phyloP scores from a whole-genome alignment of 2,797 vertebrate genomes.

The Sciurus carolinensis region DNA sequence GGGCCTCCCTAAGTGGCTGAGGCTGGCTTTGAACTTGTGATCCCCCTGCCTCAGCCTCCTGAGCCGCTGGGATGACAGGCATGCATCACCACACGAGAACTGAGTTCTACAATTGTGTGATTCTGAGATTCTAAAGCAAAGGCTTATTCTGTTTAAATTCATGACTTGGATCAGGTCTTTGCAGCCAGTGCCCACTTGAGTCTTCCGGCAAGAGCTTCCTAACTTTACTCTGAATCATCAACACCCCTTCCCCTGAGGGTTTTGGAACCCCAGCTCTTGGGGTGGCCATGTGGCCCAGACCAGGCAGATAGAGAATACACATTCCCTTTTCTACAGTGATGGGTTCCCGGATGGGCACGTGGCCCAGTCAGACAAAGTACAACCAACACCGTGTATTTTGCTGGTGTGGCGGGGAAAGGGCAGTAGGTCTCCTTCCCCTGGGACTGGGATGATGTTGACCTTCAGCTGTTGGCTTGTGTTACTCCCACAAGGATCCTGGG shows the following conservation, averaged over 20 bases:
- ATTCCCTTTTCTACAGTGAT: neutral
- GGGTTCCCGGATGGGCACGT: neutral
- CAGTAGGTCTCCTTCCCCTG: neutral
- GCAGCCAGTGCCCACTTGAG: neutral
- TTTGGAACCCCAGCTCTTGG: neutral
- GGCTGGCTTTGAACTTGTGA: too few relatives aligned
- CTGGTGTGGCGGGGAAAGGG: neutral
- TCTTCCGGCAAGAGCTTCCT: neutral
- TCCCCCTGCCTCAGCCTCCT: too few relatives aligned
- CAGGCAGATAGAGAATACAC: neutral
- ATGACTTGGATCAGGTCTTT: neutral
- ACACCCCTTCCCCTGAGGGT: neutral
- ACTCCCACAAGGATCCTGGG: neutral
- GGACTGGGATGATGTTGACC: neutral
- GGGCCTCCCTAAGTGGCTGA: too few relatives aligned
- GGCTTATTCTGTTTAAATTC: neutral
- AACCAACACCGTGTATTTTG: neutral
- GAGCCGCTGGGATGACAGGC: too few relatives aligned
- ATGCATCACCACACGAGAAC: fast-evolving
- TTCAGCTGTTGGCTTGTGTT: too few relatives aligned
- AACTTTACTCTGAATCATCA: neutral
- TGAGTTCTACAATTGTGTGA: neutral
- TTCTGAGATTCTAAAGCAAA: slow-evolving; percentile 5
- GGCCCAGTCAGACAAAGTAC: neutral
- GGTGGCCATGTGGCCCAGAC: neutral